Conservation (phyloP, 2,113 vertebrate species). For the Myotis lucifugus region DNA sequence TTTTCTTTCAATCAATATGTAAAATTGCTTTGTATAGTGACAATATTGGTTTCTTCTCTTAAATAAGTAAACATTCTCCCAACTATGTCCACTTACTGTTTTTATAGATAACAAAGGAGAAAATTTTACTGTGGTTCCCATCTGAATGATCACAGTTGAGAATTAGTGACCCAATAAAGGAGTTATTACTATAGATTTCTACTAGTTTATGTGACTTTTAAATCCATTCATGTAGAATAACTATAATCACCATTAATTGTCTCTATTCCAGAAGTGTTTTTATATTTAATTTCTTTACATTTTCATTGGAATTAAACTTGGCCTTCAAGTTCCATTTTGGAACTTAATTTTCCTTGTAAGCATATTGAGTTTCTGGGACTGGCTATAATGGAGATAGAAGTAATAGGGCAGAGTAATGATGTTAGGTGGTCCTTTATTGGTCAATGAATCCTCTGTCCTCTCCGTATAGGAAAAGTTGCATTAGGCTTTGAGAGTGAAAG, state of each 20-base stretch:
- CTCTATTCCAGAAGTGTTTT: neutral
- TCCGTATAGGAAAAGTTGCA: neutral
- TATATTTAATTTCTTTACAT: constrained; percentile 5
- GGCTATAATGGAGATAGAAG: neutral
- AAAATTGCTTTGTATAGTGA: constrained; percentile 19
- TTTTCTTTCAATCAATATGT: constrained; percentile 3
- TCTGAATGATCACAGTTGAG: constrained; percentile 3
- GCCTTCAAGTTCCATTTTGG: constrained; percentile 33
- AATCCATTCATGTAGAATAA: neutral
- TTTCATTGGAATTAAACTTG: constrained; percentile 41
- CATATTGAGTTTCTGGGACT: neutral
- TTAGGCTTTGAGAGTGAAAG: neutral
- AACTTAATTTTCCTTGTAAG: neutral
- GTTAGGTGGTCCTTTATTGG: too few species aligned
- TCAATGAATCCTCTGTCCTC: neutral
- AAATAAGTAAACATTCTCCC: constrained; percentile 27
- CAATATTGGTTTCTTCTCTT: constrained; percentile 36
- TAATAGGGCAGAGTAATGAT: neutral
- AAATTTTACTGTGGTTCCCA: neutral
- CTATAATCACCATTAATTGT: neutral
- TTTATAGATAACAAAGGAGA: neutral
- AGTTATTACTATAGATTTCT: neutral
- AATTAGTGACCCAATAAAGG: neutral
- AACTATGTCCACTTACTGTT: neutral
- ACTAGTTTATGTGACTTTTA: neutral